phyloP scores from a whole-genome alignment of 35 echinoderm and acorn worm species.

The Holothuria glaberrima region DNA sequence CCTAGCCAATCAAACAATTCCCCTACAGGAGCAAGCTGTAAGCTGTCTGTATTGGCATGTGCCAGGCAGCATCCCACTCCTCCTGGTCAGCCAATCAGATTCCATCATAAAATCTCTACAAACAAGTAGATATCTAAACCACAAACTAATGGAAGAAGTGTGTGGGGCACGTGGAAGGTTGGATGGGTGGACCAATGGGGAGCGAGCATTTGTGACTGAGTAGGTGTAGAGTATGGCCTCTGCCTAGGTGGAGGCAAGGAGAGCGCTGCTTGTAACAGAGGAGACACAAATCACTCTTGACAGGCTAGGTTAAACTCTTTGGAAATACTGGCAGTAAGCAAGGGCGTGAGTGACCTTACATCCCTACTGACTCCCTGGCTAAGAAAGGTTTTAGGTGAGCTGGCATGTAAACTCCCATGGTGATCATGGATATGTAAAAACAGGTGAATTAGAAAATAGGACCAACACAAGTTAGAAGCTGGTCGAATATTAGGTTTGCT shows the following conservation, averaged over 20 bases:
- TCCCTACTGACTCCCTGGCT: no score
- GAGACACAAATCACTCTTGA: conserved; percentile 40
- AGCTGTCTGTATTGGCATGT: conserved; percentile 35
- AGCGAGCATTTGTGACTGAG: conserved; percentile 8
- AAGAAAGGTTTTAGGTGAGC: no score
- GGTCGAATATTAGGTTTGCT: no score
- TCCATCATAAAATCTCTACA: background rate
- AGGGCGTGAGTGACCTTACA: conserved; percentile 31
- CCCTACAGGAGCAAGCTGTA: background rate
- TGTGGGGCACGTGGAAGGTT: conserved; percentile 26
- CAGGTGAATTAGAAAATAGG: conserved; percentile 16
- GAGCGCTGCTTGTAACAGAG: background rate
- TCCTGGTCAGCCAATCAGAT: conserved; percentile 17
- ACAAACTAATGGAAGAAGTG: conserved; percentile 55
- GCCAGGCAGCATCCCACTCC: conserved; percentile 24
- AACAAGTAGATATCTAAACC: conserved; percentile 21
- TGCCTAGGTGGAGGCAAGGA: conserved; percentile 14
- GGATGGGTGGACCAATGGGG: conserved; percentile 7
- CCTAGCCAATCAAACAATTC: conserved; percentile 33
- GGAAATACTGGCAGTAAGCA: background rate
- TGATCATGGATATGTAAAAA: conserved; percentile 28
- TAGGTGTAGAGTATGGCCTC: conserved; percentile 45
- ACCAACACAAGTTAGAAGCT: no score
- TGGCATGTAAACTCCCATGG: background rate
- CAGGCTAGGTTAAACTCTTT: conserved; percentile 33